Conservation (phyloP, 2,797 vertebrate genomes). For the Characodon lateralis region DNA sequence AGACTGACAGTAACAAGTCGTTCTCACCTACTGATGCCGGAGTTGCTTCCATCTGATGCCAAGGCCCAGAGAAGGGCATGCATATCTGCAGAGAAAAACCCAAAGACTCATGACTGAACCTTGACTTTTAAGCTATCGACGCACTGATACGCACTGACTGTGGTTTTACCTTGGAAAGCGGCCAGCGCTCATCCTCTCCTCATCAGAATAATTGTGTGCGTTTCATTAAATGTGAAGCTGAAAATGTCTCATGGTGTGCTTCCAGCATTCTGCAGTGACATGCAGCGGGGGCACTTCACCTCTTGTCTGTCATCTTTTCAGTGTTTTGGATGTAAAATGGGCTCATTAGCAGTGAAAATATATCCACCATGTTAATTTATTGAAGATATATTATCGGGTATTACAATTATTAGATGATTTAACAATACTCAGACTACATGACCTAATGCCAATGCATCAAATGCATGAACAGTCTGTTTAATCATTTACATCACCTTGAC, state of each 20-base stretch:
- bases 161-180: conserved; percentile 59
- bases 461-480: no score
- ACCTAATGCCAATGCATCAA: no score
- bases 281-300: conserved; percentile 51
- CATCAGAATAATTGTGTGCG: conserved; percentile 65
- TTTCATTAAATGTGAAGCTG: conserved; percentile 71
- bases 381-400: no score
- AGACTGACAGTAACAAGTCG: conserved; percentile 13
- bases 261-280: conserved; percentile 53
- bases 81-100: conserved; percentile 64
- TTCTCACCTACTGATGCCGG: conserved; percentile 21
- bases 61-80: conserved; percentile 43
- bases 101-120: conserved; percentile 48
- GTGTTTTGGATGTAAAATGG: conserved; percentile 20
- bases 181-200: conserved; percentile 61
- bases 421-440: no score
- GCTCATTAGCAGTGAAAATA: conserved; percentile 6
- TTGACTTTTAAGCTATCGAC: conserved; percentile 71
- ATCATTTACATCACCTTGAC: no score
- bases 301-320: conserved; percentile 42
- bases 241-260: conserved; percentile 74
- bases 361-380: not conserved
- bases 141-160: conserved; percentile 48
- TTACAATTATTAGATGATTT: no score
- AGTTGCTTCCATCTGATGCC: conserved; percentile 14